Conservation (phyloP, 92 coral and sea anemone species). For the Palythoa grandis region DNA sequence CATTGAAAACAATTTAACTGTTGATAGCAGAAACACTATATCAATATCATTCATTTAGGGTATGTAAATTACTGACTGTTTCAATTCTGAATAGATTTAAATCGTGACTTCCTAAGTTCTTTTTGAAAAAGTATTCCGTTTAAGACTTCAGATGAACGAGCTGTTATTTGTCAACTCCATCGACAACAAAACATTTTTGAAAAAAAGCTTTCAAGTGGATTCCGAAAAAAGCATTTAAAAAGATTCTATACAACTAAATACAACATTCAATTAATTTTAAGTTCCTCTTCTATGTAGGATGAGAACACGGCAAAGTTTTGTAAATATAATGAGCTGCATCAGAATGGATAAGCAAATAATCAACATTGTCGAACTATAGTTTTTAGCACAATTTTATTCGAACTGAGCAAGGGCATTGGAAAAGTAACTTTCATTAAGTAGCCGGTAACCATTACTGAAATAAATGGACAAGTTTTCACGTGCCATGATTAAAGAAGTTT, state of each 20-base stretch:
- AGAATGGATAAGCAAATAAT: neutral
- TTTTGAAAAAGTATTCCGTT: neutral
- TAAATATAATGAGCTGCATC: neutral
- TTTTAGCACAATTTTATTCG: neutral
- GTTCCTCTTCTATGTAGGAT: neutral
- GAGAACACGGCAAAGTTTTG: neutral
- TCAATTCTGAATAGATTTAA: neutral
- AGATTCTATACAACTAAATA: neutral
- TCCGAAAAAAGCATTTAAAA: neutral
- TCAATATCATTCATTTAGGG: neutral
- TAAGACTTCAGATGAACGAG: neutral
- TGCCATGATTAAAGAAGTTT: neutral
- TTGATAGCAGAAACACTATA: neutral
- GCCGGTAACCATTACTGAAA: neutral
- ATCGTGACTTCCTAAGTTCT: neutral
- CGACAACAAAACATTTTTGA: neutral
- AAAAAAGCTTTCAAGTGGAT: neutral
- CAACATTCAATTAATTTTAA: neutral
- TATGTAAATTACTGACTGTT: neutral
- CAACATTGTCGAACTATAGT: neutral
- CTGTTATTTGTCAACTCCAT: neutral
- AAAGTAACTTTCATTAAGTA: neutral
- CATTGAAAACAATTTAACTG: neutral
- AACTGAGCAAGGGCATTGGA: neutral
- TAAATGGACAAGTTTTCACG: neutral